Evolutionary conservation across 1,140 invertebrate genomes (phyloP).

Genomic region (Aporrectodea caliginosa): DNA sequence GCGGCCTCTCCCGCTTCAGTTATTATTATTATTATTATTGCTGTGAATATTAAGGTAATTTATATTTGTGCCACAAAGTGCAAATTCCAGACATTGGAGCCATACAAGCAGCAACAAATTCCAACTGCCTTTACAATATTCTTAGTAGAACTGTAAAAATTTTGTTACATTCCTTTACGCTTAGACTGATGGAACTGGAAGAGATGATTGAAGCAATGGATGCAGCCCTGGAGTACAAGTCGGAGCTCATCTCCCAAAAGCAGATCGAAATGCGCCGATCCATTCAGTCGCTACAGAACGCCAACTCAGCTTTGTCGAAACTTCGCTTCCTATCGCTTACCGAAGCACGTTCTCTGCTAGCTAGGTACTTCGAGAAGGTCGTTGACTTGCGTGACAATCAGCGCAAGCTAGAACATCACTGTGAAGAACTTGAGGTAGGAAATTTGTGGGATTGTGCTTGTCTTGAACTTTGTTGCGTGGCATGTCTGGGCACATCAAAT

Average conservation of each 20-base stretch:
- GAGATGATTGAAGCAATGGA: constrained; percentile 89
- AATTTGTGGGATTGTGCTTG: neutral
- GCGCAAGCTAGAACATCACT: constrained; percentile 66
- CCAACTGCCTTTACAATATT: too few species aligned
- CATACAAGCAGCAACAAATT: too few species aligned
- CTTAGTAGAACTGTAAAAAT: too few species aligned
- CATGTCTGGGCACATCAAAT: too few species aligned
- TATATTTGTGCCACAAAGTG: too few species aligned
- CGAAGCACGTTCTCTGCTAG: constrained; percentile 75
- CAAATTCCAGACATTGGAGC: too few species aligned
- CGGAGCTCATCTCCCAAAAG: constrained; percentile 77
- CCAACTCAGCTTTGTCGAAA: constrained; percentile 61
- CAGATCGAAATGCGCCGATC: constrained; percentile 65
- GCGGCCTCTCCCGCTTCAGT: too few species aligned
- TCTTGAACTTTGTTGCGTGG: too few species aligned
- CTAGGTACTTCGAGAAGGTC: constrained; percentile 85
- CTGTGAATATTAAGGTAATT: too few species aligned
- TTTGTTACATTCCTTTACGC: too few species aligned
- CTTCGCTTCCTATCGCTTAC: constrained; percentile 67
- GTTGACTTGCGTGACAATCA: constrained; percentile 70
- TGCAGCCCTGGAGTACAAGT: constrained; percentile 88
- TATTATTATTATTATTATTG: too few species aligned
- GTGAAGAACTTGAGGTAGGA: constrained; percentile 63
- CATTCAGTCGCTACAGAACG: constrained; percentile 54
- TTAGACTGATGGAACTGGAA: constrained; percentile 74